Percentiles rank a stretch among this genome's conserved stretches.
These are phyloP conservation scores for Zapornia atra DNA, from an alignment of 2,113 vertebrate genomes.

Conservation along the genomic window DNA sequence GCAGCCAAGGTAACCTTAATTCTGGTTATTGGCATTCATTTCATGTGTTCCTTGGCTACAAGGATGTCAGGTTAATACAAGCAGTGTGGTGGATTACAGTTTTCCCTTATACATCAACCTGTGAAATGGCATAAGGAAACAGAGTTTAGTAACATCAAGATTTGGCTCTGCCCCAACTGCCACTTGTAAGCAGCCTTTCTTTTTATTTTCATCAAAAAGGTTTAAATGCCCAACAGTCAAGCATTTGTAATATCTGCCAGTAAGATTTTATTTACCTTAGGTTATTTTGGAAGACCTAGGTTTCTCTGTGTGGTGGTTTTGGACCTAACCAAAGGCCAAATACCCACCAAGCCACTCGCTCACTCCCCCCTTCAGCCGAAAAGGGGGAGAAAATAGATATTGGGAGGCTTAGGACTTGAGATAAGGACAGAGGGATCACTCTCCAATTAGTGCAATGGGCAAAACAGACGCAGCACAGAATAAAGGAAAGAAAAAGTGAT, in stretches of 20 bases:
- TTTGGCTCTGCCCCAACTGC: not conserved
- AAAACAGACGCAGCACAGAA: no score
- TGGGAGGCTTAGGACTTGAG: no score
- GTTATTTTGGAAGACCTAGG: not conserved
- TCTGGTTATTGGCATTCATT: not conserved
- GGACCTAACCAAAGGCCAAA: no score
- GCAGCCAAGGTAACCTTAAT: slow-evolving; percentile 1
- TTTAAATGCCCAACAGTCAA: not conserved
- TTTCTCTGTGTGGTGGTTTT: no score
- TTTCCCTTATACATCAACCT: not conserved
- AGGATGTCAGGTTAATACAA: not conserved
- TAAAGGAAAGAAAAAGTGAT: no score
- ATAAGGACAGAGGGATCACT: no score
- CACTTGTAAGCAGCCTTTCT: not conserved
- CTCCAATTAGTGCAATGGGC: no score
- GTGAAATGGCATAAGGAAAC: not conserved
- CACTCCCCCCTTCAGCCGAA: no score
- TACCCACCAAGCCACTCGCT: no score
- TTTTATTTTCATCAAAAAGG: not conserved
- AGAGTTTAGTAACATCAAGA: not conserved
- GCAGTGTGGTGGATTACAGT: not conserved
- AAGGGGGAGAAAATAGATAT: no score
- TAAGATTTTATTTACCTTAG: not conserved
- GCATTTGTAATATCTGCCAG: not conserved
- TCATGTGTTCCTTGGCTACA: not conserved